Evolutionary conservation across 2,888 invertebrate species (phyloP).

Genomic region (Epirrhoe tristata): DNA sequence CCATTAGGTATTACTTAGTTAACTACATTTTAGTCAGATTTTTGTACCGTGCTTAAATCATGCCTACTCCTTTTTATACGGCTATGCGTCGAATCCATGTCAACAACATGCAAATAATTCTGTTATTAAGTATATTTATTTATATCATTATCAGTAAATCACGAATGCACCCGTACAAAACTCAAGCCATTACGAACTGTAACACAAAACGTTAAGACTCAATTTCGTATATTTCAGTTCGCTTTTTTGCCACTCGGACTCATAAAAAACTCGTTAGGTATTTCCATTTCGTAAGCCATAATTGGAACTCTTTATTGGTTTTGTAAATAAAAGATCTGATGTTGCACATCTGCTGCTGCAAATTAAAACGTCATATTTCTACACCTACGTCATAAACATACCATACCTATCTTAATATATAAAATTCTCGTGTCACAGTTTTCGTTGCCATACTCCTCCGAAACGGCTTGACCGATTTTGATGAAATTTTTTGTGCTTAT

Average conservation of each 20-base stretch:
- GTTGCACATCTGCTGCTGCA: conserved; percentile 1
- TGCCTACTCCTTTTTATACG: too few species aligned
- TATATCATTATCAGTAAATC: conserved; percentile 13
- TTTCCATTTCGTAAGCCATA: conserved; percentile 8
- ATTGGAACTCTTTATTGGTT: conserved; percentile 1
- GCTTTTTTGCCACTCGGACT: not conserved
- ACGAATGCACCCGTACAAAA: conserved; percentile 3
- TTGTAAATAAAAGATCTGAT: conserved; percentile 3
- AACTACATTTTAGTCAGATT: too few species aligned
- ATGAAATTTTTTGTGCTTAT: too few species aligned
- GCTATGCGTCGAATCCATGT: not conserved
- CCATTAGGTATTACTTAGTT: too few species aligned
- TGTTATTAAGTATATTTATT: too few species aligned
- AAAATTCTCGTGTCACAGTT: too few species aligned
- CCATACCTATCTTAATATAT: too few species aligned
- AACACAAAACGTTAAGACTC: not conserved
- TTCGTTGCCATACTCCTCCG: too few species aligned
- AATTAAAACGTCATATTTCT: not conserved
- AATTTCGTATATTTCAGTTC: not conserved
- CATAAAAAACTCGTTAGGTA: conserved; percentile 8
- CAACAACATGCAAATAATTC: conserved; percentile 8
- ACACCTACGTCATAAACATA: too few species aligned
- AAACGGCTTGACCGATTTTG: too few species aligned
- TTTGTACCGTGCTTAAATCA: too few species aligned
- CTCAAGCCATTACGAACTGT: conserved; percentile 5